Base-by-base conservation (phyloP, 2,888 invertebrate genomes). In the Stramonita haemastoma region DNA sequence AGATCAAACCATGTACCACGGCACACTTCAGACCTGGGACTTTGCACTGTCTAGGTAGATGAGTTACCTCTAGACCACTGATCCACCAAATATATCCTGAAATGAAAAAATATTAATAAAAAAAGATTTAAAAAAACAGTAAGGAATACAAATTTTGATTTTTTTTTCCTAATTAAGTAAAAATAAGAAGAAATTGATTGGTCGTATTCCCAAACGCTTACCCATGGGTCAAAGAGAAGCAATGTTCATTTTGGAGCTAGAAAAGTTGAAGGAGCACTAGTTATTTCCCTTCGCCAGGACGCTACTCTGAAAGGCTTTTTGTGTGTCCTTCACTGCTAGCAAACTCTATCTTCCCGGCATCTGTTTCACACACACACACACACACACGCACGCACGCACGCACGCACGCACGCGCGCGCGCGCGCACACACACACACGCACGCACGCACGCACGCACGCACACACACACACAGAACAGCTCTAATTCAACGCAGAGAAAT, bases 321-420 rank as follows among this genome's bases (percentile, higher is more conserved):
- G 46, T 5, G 8, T 46, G 46, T 5, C 2, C 4, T 46, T 46
- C 46, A 46, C 2, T 46, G n/a, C 26, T 29, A 8, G 4, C n/a
- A 73, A 17, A 73, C 73, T 22, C 22, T n/a, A 8, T 11, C 73
- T 22, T 8, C 73, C 4, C n/a, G 26, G 2, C 26, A 8, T 22
- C 73, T 11, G 5, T 22, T 2, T 26, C n/a, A 73, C 73, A 73
- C 73, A 73, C 73, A 73, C 73, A 73, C 73, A 73, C 73, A 73
- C 73, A 73, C 73, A 73, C 73, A 73, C 73, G n/a, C 73, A 73
- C 73, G n/a, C 73, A 8, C n/a, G n/a, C 70, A 70, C 70, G 22
- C 70, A 70, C 70, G 22, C 70, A 70, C 70, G 22, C 70, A 70
- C 70, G 22, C 70, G 22, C 70, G 22, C 70, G 22, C 70, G 22